Evolutionary conservation across 1,140 invertebrate genomes (phyloP), one percentile per base, ranked within the genome.

Genomic region (Papilio glaucus): DNA sequence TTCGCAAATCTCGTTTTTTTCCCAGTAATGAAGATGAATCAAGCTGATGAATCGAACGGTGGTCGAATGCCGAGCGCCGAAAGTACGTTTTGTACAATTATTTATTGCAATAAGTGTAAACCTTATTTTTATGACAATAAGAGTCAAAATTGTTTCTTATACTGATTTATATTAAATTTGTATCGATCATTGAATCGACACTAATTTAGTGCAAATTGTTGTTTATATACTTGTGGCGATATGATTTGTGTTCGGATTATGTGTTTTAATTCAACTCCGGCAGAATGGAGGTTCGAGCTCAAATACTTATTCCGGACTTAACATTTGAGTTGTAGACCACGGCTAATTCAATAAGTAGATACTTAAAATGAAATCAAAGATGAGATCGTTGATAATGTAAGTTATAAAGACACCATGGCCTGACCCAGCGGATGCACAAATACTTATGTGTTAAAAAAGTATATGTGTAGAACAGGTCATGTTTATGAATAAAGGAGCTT

Each of bases 171-270:
- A 9, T 10, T 68, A 60, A 49, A 33, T 39, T 57, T 60, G 60
- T 42, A 13, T 49, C 21, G 61, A 74, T 81, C 76, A 80, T 77
- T 81, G 78, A 77, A 79, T 80, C 72, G 76, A 72, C 63, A 62
- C 70, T 81, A 74, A 82, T 81, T 81, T 73, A 73, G 76, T 77
- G 61, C 75, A 76, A 80, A 80, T 72, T 26, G 6, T 57, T n/a
- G 21, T 26, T 60, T 7, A 24, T 15, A 26, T 60, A 21, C 18
- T 26, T 60, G 42, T 18, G 42, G 42, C 15, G 42, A 45, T 45
- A 45, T 69, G 39, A 73, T 69, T 73, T 67, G 15, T 33, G 29
- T 33, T 33, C 6, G 29, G 29, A 33, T 33, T 33, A n/a, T n/a
- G 29, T 33, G 2, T 33, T 33, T 33, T 2, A 33, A 33, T 33